Conservation (phyloP, 2,888 invertebrate species). For the Drosophila ustulata region DNA sequence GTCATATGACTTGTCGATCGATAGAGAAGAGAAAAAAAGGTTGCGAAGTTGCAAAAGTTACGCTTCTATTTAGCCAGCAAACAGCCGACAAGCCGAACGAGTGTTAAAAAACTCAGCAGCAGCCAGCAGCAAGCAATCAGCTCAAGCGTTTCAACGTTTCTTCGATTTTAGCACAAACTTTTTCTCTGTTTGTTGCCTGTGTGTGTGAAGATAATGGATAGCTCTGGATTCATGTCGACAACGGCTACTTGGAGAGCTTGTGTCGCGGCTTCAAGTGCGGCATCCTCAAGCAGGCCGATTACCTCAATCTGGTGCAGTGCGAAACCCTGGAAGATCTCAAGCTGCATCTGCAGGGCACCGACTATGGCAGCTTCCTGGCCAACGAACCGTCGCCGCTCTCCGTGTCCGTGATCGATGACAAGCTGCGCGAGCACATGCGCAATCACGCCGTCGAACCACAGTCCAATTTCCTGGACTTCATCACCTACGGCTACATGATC, state of each 20-base stretch:
- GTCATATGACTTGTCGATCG: constrained; percentile 77
- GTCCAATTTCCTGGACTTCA: constrained; percentile 98
- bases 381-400: constrained; percentile 99
- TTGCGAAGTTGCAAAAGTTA: constrained; percentile 59
- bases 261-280: constrained; percentile 99
- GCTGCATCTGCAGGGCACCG: constrained; percentile 98
- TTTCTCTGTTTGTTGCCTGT: constrained; percentile 19
- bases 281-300: constrained; percentile 97
- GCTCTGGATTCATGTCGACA: constrained; percentile 95
- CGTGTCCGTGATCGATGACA: constrained; percentile 99
- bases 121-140: neutral
- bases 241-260: constrained; percentile 99
- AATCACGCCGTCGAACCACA: constrained; percentile 99
- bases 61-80: constrained; percentile 33
- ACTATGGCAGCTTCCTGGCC: constrained; percentile 99
- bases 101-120: constrained; percentile 19
- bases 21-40: constrained; percentile 63
- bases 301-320: constrained; percentile 99
- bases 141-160: constrained; percentile 1
- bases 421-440: constrained; percentile 97
- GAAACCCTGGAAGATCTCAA: constrained; percentile 99
- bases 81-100: constrained; percentile 42
- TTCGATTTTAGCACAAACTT: constrained; percentile 22
- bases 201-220: constrained; percentile 88
- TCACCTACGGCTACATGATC: constrained; percentile 99